A percentile compares a stretch with the other conserved stretches of the same genome.
Evolutionary conservation across 2,888 invertebrate species (phyloP).

Genomic region (Drosophila meridionalis): DNA sequence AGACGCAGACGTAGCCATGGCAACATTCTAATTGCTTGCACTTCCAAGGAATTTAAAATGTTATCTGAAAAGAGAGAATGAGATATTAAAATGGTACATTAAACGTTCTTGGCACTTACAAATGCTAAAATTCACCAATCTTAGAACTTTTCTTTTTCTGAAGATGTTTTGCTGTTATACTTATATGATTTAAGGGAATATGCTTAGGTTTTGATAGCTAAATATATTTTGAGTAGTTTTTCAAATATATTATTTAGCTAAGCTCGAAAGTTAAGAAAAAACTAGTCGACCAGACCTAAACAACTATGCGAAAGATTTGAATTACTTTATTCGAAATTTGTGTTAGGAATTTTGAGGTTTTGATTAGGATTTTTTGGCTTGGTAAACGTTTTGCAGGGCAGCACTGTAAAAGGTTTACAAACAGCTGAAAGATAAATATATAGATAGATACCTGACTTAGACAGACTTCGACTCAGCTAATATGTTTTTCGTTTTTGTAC

Average conservation of each 20-base stretch:
- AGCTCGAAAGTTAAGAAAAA: too few relatives aligned
- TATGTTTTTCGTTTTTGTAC: too few relatives aligned
- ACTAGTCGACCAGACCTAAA: background rate
- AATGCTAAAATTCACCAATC: background rate
- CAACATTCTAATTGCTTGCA: conserved; percentile 15
- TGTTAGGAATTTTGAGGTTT: background rate
- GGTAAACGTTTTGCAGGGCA: background rate
- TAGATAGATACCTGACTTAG: background rate
- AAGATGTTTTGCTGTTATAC: background rate
- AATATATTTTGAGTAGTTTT: conserved; percentile 6
- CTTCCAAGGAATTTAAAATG: background rate
- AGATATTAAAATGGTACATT: background rate
- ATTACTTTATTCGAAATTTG: background rate
- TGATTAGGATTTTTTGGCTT: background rate
- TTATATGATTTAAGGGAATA: background rate
- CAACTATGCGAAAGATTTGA: background rate
- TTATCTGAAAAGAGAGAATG: background rate
- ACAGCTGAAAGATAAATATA: background rate
- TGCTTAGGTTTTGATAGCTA: background rate
- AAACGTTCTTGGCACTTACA: background rate
- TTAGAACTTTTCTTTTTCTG: background rate
- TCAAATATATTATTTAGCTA: background rate
- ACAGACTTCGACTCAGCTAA: too few relatives aligned
- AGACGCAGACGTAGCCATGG: conserved; percentile 11
- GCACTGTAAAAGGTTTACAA: background rate